Evolutionary conservation across 2,888 invertebrate species (phyloP), one percentile per base, ranked within the genome.

Genomic region (Prosopocoilus inquinatus): DNA sequence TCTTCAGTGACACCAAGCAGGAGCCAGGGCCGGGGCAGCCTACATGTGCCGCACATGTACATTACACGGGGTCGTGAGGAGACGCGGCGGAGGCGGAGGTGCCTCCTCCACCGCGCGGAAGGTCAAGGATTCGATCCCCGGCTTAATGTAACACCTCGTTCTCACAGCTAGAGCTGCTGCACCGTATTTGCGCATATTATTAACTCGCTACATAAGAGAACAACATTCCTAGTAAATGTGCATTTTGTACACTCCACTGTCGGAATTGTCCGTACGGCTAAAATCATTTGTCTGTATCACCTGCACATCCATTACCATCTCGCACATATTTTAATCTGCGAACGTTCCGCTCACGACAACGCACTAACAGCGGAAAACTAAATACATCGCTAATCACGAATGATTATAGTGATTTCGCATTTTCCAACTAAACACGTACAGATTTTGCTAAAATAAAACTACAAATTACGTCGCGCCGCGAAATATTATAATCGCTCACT

Each of bases 131-230:
- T 60, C 55, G 58, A 59, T 55, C 52, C 54, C 58, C 53, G 55
- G 55, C 58, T 55, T 61, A 63, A 63, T 63, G 58, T 60, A 63
- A 63, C 61, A 61, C 60, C 61, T 61, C 56, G 61, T 63, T 63
- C 63, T 63, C 63, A 61, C 62, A 63, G 57, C 57, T 60, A 60
- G 52, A 59, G 61, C 56, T 56, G 58, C 53, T 56, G 57, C 56
- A 55, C 53, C 46, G 58, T 59, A 59, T 63, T 59, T 52, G 53
- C 59, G 57, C 58, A 59, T 59, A 54, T 60, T 60, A 60, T 57
- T 62, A 59, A 57, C 55, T 57, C 51, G 57, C 47, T 55, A 50
- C 56, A 50, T 50, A 55, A 53, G 50, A 47, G 50, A 39, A 58
- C 51, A 53, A 51, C 58, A 60, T 58, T 58, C 55, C 54, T 55